phyloP scores from a whole-genome alignment of 2,888 invertebrate species.

The Phytoseiulus persimilis region DNA sequence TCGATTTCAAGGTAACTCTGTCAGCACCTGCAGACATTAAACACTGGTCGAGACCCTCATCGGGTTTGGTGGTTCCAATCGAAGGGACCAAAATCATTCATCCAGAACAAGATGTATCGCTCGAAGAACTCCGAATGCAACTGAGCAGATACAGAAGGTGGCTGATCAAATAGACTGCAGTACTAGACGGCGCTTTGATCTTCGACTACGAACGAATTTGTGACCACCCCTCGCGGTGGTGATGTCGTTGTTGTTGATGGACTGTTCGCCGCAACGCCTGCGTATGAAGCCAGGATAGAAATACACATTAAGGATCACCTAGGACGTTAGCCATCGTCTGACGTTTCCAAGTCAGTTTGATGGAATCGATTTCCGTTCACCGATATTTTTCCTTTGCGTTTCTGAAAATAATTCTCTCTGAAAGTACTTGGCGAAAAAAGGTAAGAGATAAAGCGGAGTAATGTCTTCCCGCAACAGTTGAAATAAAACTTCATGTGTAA shows the following conservation, averaged over 20 bases:
- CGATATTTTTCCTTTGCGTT: background rate
- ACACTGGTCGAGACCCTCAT: conserved; percentile 6
- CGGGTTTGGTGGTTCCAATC: conserved; percentile 9
- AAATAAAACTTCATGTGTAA: background rate
- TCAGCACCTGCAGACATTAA: conserved; percentile 32
- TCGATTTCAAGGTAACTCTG: background rate
- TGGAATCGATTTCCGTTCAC: background rate
- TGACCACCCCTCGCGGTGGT: background rate
- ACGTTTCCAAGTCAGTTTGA: background rate
- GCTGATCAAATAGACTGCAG: background rate
- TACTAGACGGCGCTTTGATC: background rate
- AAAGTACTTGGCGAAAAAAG: background rate
- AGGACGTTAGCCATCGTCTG: background rate
- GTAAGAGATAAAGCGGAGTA: background rate
- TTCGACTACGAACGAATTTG: background rate
- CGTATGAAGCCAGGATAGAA: background rate
- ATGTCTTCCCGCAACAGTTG: background rate
- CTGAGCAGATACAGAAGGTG: background rate
- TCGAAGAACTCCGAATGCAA: conserved; percentile 50
- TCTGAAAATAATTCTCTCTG: background rate
- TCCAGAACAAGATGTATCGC: conserved; percentile 81
- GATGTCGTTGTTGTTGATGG: background rate
- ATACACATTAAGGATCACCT: background rate
- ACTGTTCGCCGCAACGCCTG: background rate
- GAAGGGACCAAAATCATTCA: conserved; percentile 66